Conservation (phyloP, 2,797 vertebrate genomes). For the Hirundo rustica region DNA sequence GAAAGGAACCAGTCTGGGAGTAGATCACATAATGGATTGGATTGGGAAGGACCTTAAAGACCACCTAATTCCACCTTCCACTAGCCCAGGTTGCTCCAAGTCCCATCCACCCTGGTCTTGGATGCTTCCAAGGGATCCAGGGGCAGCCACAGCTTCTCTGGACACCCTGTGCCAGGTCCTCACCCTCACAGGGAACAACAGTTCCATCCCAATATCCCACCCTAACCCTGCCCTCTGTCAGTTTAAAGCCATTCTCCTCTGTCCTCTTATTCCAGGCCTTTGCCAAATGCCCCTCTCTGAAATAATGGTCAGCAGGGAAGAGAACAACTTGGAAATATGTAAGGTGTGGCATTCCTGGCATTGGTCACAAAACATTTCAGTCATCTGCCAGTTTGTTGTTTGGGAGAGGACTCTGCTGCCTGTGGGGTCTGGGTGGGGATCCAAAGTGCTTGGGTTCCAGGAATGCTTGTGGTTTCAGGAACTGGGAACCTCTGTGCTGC, state of each 20-base stretch:
- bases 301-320: neutral
- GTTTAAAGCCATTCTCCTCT: neutral
- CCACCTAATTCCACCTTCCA: neutral
- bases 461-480: neutral
- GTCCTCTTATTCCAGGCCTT: neutral
- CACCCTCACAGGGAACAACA: fast-evolving
- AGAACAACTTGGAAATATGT: neutral
- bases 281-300: neutral
- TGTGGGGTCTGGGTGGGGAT: neutral
- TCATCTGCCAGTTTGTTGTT: neutral
- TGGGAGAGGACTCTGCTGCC: neutral
- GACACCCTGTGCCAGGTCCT: neutral
- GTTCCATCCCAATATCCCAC: neutral
- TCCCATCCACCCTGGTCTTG: fast-evolving
- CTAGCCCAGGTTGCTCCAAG: fast-evolving
- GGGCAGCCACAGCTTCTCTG: neutral
- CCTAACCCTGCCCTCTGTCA: fast-evolving
- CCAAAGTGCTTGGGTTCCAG: neutral
- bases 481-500: neutral
- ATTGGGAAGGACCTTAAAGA: neutral
- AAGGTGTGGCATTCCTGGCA: neutral
- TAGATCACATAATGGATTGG: neutral
- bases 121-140: neutral
- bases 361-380: neutral
- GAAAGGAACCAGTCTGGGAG: neutral